Conservation (phyloP, 2,113 vertebrate species). For the Nesogale talazaci region DNA sequence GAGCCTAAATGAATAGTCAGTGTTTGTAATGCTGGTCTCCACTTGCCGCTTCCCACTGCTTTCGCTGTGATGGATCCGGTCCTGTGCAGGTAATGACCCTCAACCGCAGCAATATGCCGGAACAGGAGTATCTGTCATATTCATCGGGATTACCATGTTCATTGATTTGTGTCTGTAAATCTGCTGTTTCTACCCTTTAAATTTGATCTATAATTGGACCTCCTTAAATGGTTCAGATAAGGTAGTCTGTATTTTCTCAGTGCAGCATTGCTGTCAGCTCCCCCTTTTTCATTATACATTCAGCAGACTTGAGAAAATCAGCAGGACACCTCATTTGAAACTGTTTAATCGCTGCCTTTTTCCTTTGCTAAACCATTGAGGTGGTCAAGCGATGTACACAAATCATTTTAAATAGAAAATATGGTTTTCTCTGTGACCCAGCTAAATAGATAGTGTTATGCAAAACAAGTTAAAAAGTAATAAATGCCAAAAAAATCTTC, state of each 20-base stretch:
- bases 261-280: conserved; percentile 91
- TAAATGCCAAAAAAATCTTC: conserved; percentile 97
- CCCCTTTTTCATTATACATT: conserved; percentile 98
- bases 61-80: conserved; percentile 90
- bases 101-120: conserved; percentile 89
- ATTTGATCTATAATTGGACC: conserved; percentile 96
- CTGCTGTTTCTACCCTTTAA: conserved; percentile 91
- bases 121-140: conserved; percentile 97
- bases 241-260: conserved; percentile 92
- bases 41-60: conserved; percentile 87
- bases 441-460: conserved; percentile 96
- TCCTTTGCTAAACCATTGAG: conserved; percentile 94
- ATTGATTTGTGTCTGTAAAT: conserved; percentile 99
- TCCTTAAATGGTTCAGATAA: conserved; percentile 97
- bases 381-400: conserved; percentile 98
- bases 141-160: conserved; percentile 92
- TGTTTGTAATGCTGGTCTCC: conserved; percentile 85
- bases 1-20: conserved; percentile 88
- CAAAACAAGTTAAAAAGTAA: conserved; percentile 96
- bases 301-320: conserved; percentile 99
- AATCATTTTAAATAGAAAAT: conserved; percentile 98
- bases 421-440: conserved; percentile 94
- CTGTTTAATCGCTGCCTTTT: conserved; percentile 95
- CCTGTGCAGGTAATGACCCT: conserved; percentile 94
- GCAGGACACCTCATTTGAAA: conserved; percentile 96